Percentiles rank a stretch among this genome's conserved stretches.
These are phyloP conservation scores for Gopherus flavomarginatus DNA, from an alignment of 2,113 vertebrate species.

Conservation along the genomic window DNA sequence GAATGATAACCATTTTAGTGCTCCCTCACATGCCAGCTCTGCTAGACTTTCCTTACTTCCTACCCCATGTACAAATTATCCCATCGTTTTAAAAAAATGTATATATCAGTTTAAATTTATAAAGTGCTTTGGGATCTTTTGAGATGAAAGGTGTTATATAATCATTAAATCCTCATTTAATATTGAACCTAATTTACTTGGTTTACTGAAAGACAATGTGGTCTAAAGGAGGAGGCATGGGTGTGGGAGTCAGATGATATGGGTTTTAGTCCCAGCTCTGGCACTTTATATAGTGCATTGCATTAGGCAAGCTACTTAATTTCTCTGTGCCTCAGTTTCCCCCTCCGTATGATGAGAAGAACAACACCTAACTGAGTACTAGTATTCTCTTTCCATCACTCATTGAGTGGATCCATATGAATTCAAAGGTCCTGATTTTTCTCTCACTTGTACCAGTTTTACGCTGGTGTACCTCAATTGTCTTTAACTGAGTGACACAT, in stretches of 20 bases:
- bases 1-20: not conserved
- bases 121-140: not conserved
- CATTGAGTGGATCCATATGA: not conserved
- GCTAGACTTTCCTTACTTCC: no score
- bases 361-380: not conserved
- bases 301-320: not conserved
- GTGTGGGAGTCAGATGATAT: not conserved
- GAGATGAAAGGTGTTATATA: not conserved
- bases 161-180: not conserved
- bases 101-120: not conserved
- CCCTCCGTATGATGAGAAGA: not conserved
- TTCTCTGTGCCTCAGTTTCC: not conserved
- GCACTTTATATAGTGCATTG: not conserved
- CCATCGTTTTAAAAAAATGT: not conserved
- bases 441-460: not conserved
- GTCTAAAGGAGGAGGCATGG: no score
- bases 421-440: not conserved
- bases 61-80: not conserved
- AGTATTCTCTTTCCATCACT: not conserved
- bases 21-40: not conserved
- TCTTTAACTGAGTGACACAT: not conserved
- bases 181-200: not conserved
- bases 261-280: not conserved
- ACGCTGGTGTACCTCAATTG: not conserved
- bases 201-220: not conserved